Evolutionary conservation across 2,113 vertebrate species (phyloP).

Genomic region (Phyllostomus hastatus): DNA sequence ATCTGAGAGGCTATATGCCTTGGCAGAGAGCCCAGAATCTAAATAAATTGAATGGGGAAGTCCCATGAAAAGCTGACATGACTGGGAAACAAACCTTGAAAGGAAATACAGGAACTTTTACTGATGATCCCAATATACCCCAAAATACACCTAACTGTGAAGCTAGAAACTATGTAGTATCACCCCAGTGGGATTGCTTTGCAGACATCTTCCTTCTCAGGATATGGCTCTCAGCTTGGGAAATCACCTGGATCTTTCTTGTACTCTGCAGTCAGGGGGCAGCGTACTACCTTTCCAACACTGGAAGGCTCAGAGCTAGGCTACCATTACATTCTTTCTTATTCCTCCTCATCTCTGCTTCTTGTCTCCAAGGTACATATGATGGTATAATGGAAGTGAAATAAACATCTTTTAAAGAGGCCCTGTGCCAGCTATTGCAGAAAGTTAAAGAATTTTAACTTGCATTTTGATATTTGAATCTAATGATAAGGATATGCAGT

Average conservation of each 20-base stretch:
- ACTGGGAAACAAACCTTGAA: not conserved
- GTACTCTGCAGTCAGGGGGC: too few species aligned
- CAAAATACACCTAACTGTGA: not conserved
- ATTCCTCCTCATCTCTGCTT: not conserved
- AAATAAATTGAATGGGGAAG: not conserved
- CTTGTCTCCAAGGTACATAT: not conserved
- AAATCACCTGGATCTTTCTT: not conserved
- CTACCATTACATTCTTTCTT: not conserved
- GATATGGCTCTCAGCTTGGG: not conserved
- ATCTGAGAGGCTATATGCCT: not conserved
- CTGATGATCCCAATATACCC: not conserved
- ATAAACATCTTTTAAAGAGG: not conserved
- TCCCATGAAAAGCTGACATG: not conserved
- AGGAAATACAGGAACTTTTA: not conserved
- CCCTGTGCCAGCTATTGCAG: not conserved
- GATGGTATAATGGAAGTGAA: not conserved
- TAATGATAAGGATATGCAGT: not conserved
- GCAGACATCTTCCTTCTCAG: not conserved
- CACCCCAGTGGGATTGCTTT: not conserved
- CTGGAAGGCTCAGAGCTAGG: not conserved
- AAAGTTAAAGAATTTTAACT: not conserved
- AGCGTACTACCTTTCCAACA: not conserved
- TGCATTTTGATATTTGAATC: not conserved
- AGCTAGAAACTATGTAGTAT: not conserved
- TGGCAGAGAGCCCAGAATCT: not conserved